Conservation (phyloP, 2,797 vertebrate genomes). For the Nannoperca obscura region DNA sequence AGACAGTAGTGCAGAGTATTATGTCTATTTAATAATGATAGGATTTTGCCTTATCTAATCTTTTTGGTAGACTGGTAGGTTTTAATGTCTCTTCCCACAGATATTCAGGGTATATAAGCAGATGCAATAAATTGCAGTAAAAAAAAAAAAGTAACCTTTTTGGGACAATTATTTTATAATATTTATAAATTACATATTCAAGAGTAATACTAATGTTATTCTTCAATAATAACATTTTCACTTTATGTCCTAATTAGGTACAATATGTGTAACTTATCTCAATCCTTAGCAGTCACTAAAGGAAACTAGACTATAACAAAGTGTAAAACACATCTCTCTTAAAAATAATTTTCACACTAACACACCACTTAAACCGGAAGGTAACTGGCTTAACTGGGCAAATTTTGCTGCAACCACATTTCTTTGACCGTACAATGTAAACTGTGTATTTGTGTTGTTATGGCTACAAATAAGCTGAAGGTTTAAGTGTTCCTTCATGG, state of each 20-base stretch:
- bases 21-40: background rate
- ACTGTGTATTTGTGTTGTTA: background rate
- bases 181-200: background rate
- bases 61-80: background rate
- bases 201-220: background rate
- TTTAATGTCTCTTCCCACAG: background rate
- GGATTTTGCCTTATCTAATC: background rate
- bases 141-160: background rate
- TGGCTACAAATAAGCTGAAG: background rate
- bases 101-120: too few species aligned
- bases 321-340: background rate
- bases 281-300: background rate
- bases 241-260: background rate
- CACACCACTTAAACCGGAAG: too few species aligned
- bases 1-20: background rate
- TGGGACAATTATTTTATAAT: background rate
- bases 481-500: background rate
- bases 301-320: background rate
- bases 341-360: background rate
- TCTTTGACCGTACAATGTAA: too few species aligned
- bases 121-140: background rate
- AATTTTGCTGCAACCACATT: background rate
- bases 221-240: background rate
- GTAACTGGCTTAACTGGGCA: background rate
- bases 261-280: too few species aligned